Percentiles rank a stretch among this genome's conserved stretches.
Evolutionary conservation across 2,797 vertebrate genomes (phyloP).

Genomic region (Typhlichthys eigenmanni): DNA sequence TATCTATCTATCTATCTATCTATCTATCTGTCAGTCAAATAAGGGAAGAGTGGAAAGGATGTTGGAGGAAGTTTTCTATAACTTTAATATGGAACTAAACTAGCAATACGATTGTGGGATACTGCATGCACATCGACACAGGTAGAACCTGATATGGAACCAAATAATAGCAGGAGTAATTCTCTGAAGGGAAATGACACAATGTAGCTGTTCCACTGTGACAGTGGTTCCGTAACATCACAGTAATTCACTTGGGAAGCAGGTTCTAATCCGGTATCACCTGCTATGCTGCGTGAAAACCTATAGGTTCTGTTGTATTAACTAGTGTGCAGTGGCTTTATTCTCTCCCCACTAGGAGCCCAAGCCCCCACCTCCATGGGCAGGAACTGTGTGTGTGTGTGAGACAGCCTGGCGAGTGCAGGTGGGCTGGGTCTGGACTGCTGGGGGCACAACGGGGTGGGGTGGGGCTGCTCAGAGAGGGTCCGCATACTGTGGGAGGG

Average conservation of each 20-base stretch:
- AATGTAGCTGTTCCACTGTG: constrained; percentile 11
- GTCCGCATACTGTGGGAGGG: constrained; percentile 6
- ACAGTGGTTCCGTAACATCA: constrained; percentile 3
- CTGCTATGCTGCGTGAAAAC: constrained; percentile 21
- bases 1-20: too few relatives aligned
- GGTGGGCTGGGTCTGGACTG: too few relatives aligned
- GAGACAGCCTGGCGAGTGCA: neutral
- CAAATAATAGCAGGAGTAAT: constrained; percentile 11
- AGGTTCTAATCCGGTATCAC: constrained; percentile 28
- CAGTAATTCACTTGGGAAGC: neutral
- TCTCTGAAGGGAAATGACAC: constrained; percentile 18
- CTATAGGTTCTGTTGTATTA: constrained; percentile 14
- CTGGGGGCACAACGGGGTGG: too few relatives aligned
- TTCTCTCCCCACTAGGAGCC: neutral
- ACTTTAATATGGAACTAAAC: too few relatives aligned
- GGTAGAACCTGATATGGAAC: constrained; percentile 2
- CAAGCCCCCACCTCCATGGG: too few relatives aligned
- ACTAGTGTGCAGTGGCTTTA: constrained; percentile 34
- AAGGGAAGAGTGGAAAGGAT: too few relatives aligned
- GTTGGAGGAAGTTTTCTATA: too few relatives aligned
- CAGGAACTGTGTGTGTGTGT: too few relatives aligned
- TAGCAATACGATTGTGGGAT: too few relatives aligned
- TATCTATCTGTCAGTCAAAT: too few relatives aligned
- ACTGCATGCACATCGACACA: too few relatives aligned
- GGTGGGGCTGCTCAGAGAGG: too few relatives aligned